phyloP scores from a whole-genome alignment of 92 coral and sea anemone genomes.

The Zoanthus solanderi region DNA sequence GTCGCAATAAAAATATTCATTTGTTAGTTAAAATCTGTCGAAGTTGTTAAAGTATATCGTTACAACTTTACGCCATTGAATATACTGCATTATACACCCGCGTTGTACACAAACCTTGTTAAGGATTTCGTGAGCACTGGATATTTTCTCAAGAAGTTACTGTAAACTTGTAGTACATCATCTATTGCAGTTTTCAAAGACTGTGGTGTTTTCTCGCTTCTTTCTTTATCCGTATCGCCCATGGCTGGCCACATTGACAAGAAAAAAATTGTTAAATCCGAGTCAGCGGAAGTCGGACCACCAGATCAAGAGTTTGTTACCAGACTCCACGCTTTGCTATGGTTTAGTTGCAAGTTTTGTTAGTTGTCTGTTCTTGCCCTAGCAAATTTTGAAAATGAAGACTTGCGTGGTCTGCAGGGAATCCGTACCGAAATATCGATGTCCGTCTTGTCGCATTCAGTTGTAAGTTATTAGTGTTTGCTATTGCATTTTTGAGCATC shows the following conservation, averaged over 20 bases:
- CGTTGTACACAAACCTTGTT: slow-evolving; percentile 20
- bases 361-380: neutral
- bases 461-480: slow-evolving; percentile 13
- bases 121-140: slow-evolving; percentile 43
- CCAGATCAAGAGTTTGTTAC: neutral
- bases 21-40: no score
- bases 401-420: slow-evolving; percentile 31
- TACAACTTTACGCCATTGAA: no score
- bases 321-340: slow-evolving; percentile 19
- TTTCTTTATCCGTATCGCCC: slow-evolving; percentile 18
- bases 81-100: no score
- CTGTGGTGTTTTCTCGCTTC: neutral
- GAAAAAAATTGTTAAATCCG: neutral
- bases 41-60: no score
- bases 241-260: neutral
- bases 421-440: slow-evolving; percentile 41
- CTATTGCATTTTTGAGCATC: neutral
- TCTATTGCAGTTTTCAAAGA: slow-evolving; percentile 32
- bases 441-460: slow-evolving; percentile 41
- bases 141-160: slow-evolving; percentile 35
- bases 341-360: neutral
- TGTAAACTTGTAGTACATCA: slow-evolving; percentile 41
- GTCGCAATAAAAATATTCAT: no score
- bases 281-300: neutral
- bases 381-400: neutral